phyloP scores from a whole-genome alignment of 1,140 invertebrate species.

The Microplitis mediator region DNA sequence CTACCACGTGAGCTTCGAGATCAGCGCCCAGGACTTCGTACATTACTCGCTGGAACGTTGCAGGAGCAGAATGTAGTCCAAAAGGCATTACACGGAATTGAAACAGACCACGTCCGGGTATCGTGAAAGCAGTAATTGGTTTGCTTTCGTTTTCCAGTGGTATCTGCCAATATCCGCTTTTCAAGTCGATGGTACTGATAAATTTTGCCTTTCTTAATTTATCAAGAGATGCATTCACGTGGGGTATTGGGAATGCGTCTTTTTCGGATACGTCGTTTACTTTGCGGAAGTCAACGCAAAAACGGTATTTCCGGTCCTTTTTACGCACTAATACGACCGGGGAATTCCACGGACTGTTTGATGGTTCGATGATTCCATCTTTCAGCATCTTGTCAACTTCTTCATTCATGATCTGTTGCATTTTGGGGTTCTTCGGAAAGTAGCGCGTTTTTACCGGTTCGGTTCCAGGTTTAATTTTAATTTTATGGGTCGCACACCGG shows the following conservation, averaged over 20 bases:
- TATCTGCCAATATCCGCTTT: conserved; percentile 31
- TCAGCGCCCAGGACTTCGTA: conserved; percentile 26
- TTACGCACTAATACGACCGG: background rate
- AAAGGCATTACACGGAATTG: conserved; percentile 47
- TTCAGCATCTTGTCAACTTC: background rate
- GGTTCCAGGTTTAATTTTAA: conserved; percentile 35
- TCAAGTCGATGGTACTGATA: conserved; percentile 47
- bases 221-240: conserved; percentile 59
- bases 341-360: background rate
- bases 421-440: conserved; percentile 35
- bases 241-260: conserved; percentile 58
- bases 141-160: conserved; percentile 18
- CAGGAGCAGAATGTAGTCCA: conserved; percentile 42
- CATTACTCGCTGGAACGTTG: conserved; percentile 43
- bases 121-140: conserved; percentile 28
- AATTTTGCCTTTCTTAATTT: conserved; percentile 45
- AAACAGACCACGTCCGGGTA: conserved; percentile 36
- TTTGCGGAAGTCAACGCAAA: conserved; percentile 58
- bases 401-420: background rate
- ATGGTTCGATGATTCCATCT: background rate
- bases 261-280: conserved; percentile 55
- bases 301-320: conserved; percentile 37
- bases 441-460: conserved; percentile 43
- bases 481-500: conserved; percentile 36
- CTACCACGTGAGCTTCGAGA: conserved; percentile 20